Conservation (phyloP, 2,888 invertebrate genomes). For the Caenorhabditis uteleia region DNA sequence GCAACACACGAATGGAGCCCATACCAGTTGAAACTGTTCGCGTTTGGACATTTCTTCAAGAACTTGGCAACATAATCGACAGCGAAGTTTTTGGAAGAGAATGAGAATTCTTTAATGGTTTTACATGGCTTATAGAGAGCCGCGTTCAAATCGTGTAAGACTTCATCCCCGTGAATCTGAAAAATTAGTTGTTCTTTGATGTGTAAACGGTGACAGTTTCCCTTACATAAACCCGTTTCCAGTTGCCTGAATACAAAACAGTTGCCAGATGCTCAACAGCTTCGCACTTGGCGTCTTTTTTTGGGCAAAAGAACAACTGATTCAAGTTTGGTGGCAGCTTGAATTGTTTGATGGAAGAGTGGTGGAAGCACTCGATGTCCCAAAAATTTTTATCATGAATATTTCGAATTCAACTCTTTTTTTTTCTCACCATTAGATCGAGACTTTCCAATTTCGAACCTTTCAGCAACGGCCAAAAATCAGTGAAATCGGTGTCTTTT, state of each 20-base stretch:
- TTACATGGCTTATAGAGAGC: constrained; percentile 20
- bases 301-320: constrained; percentile 34
- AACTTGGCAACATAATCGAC: constrained; percentile 26
- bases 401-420: background rate
- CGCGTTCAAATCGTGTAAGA: constrained; percentile 5
- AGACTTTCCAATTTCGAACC: constrained; percentile 19
- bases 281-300: constrained; percentile 17
- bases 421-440: constrained; percentile 23
- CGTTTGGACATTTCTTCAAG: constrained; percentile 16
- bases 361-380: constrained; percentile 35
- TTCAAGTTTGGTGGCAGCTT: constrained; percentile 25
- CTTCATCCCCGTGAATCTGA: constrained; percentile 28
- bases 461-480: constrained; percentile 31
- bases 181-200: background rate
- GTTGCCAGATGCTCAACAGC: constrained; percentile 22
- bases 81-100: constrained; percentile 26
- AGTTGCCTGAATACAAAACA: constrained; percentile 18
- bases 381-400: too few species aligned
- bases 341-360: constrained; percentile 33
- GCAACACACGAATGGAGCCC: constrained; percentile 37
- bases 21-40: constrained; percentile 31
- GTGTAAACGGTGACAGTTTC: too few species aligned
- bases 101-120: constrained; percentile 24
- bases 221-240: constrained; percentile 32
- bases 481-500: constrained; percentile 11